Conservation (phyloP, 1,140 invertebrate genomes). For the Drosophila kurseongensis region DNA sequence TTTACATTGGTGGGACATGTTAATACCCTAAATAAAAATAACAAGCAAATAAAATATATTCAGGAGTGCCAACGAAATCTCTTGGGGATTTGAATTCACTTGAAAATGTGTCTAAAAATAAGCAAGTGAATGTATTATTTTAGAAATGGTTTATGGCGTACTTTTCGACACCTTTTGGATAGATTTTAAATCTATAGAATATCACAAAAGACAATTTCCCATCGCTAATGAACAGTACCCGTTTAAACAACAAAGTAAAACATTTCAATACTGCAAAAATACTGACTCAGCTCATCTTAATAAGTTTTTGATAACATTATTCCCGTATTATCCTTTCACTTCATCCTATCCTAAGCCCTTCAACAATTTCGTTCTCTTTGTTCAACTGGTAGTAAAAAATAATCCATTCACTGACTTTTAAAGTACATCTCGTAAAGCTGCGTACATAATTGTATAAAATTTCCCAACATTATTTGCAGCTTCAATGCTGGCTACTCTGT, state of each 20-base stretch:
- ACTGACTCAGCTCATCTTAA: conserved; percentile 21
- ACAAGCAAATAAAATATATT: conserved; percentile 7
- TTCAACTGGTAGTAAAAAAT: conserved; percentile 10
- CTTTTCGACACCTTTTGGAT: no score
- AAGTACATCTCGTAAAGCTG: conserved; percentile 44
- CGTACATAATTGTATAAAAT: conserved; percentile 39
- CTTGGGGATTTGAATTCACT: background rate
- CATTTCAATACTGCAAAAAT: background rate
- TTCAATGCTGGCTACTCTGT: conserved; percentile 26
- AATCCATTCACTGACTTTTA: conserved; percentile 48
- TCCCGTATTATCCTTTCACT: conserved; percentile 14
- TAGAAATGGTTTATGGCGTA: no score
- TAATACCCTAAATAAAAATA: conserved; percentile 2
- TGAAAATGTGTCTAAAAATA: no score
- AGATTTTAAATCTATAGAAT: no score
- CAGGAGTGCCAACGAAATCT: background rate
- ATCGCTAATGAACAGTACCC: no score
- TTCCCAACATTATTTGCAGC: conserved; percentile 42
- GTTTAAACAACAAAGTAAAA: conserved; percentile 5
- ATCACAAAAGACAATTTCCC: no score
- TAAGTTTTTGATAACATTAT: conserved; percentile 6
- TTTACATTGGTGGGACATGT: conserved; percentile 5
- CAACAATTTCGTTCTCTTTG: conserved; percentile 37
- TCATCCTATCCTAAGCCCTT: conserved; percentile 13
- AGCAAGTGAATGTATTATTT: no score